Percentiles rank a stretch among this genome's conserved stretches.
phyloP scores from a whole-genome alignment of 1,140 invertebrate species.

The Hypsibius dujardini region DNA sequence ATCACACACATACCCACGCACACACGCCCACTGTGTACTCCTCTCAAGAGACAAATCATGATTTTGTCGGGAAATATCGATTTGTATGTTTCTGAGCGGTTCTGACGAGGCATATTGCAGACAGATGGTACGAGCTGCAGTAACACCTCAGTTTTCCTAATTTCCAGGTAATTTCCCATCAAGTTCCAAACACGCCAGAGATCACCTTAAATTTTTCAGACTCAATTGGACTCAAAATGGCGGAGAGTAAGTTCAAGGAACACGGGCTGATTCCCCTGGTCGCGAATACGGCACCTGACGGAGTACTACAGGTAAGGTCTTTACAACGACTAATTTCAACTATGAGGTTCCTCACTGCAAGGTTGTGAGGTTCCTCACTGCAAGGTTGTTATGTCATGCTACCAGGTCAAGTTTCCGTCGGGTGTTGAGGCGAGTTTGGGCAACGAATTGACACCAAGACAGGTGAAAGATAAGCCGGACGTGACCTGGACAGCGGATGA shows the following conservation, averaged over 20 bases:
- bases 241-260: constrained; percentile 34
- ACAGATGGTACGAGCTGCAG: no score
- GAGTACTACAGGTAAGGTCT: constrained; percentile 32
- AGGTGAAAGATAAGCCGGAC: constrained; percentile 25
- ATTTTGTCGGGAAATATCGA: no score
- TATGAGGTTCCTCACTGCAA: background rate
- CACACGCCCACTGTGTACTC: no score
- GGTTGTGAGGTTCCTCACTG: background rate
- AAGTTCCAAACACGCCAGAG: no score
- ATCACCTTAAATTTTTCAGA: no score
- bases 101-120: no score
- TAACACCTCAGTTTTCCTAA: no score
- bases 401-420: constrained; percentile 22
- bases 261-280: constrained; percentile 51
- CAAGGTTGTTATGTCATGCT: background rate
- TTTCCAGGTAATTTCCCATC: no score
- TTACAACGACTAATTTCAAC: background rate
- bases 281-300: constrained; percentile 40
- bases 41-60: no score
- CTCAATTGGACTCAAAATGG: no score
- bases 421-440: constrained; percentile 22
- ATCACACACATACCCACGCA: no score
- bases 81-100: no score
- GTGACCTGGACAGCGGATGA: constrained; percentile 21
- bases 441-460: constrained; percentile 24